Base-by-base conservation (phyloP, 2,797 vertebrate species). In the Bryconaethiops microstoma region DNA sequence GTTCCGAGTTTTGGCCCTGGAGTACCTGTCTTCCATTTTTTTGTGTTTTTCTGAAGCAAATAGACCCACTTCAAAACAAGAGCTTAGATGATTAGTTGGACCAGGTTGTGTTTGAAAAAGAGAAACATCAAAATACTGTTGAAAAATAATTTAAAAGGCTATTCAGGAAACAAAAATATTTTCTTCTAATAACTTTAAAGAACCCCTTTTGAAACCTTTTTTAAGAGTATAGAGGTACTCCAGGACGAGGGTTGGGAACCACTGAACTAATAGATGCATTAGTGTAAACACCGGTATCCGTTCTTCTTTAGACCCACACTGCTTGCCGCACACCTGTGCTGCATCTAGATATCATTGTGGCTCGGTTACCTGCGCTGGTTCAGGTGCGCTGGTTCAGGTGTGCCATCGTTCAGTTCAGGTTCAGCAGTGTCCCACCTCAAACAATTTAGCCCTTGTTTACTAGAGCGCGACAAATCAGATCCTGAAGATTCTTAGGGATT, bases 401-500 rank as follows among this genome's bases (percentile, higher is more conserved):
- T 83, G 77, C 84, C 59, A 81, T 77, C 75, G 55, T 79, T 83
- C 76, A 83, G 82, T 84, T 86, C 80, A 84, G 80, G 83, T 88
- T 87, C 79, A 83, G 79, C 40, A 65, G 40, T 57, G 71, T 81
- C 81, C 82, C 84, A 64, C 80, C 74, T 83, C 67, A 78, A 88
- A 89, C 88, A 88, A 87, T 89, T 86, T 84, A 70, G 78, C 83
- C 82, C 84, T 84, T 90, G 87, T 89, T 86, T 79, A 87, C 60
- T 63, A 79, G 86, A 83, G 86, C 85, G 84, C 80, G 73, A 88
- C 86, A 88, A 87, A 90, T 88, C 73, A 74, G 88, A 88, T 90
- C 87, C 87, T 81, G 82, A 82, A 86, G 85, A 89, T 87, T 89
- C 84, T 77, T 85, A 9, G 7, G 86, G 88, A 88, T 89, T 88